These are phyloP conservation scores for Dysmachus trigonus DNA, from an alignment of 2,888 invertebrate genomes.

Conservation along the genomic window DNA sequence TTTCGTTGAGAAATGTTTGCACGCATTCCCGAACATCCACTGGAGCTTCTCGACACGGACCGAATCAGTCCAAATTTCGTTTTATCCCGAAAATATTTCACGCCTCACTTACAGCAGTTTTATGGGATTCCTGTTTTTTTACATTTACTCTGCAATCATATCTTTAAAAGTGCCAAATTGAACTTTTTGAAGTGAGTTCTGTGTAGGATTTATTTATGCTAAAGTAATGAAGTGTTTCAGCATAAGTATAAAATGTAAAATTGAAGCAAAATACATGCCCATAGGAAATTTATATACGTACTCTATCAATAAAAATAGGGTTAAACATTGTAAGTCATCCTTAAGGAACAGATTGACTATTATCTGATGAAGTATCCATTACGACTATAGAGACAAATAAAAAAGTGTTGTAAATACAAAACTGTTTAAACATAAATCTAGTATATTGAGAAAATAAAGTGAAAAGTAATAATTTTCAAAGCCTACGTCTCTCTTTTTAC, in stretches of 20 bases:
- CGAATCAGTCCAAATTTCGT: background rate
- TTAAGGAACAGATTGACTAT: background rate
- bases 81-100: background rate
- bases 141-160: background rate
- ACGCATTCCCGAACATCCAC: background rate
- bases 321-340: slow-evolving; percentile 18
- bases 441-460: slow-evolving; percentile 29
- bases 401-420: slow-evolving; percentile 23
- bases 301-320: background rate
- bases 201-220: background rate
- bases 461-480: slow-evolving; percentile 26
- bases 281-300: slow-evolving; percentile 35
- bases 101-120: background rate
- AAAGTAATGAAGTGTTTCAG: background rate
- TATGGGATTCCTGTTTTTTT: background rate
- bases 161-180: slow-evolving; percentile 33
- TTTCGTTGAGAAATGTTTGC: background rate
- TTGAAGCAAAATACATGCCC: slow-evolving; percentile 4
- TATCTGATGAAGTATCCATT: background rate
- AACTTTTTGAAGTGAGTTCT: background rate
- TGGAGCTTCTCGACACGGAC: background rate
- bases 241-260: background rate
- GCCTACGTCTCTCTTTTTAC: background rate
- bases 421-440: slow-evolving; percentile 6
- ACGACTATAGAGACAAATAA: background rate